A percentile compares a stretch with the other conserved stretches of the same genome.
phyloP scores from a whole-genome alignment of 2,113 vertebrate genomes.

The Rhinoptilus africanus region DNA sequence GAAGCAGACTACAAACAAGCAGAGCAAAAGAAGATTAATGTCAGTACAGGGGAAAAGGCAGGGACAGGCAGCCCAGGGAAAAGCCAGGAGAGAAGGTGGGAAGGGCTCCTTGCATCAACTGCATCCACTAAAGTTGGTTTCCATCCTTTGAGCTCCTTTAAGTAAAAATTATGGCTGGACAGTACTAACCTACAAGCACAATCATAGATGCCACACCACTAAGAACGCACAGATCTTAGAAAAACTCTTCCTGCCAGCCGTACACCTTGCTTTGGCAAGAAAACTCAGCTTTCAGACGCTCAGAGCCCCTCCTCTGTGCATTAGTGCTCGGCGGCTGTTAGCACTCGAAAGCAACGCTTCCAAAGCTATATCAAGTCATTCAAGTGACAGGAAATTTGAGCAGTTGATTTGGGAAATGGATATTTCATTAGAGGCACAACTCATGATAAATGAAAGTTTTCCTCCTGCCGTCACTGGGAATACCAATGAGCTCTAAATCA shows the following conservation, averaged over 20 bases:
- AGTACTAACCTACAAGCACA: accelerated
- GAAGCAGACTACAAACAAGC: background rate
- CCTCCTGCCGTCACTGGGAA: background rate
- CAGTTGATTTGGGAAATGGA: background rate
- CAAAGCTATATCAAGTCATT: background rate
- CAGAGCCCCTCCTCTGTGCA: background rate
- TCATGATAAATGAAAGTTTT: background rate
- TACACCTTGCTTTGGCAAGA: background rate
- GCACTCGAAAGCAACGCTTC: background rate
- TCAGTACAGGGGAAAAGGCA: background rate
- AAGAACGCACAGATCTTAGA: accelerated
- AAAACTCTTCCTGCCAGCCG: background rate
- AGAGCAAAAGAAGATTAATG: no score
- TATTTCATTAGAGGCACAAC: background rate
- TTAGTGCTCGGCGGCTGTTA: background rate
- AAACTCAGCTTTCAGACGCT: background rate
- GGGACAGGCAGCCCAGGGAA: background rate
- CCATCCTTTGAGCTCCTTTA: background rate
- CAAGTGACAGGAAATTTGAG: background rate
- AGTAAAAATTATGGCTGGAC: background rate
- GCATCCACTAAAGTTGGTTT: background rate
- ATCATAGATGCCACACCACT: accelerated
- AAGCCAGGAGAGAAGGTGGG: background rate
- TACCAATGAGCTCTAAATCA: background rate
- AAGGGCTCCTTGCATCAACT: background rate